phyloP scores from a whole-genome alignment of 2,888 invertebrate genomes.

The Tiliacea citrago region DNA sequence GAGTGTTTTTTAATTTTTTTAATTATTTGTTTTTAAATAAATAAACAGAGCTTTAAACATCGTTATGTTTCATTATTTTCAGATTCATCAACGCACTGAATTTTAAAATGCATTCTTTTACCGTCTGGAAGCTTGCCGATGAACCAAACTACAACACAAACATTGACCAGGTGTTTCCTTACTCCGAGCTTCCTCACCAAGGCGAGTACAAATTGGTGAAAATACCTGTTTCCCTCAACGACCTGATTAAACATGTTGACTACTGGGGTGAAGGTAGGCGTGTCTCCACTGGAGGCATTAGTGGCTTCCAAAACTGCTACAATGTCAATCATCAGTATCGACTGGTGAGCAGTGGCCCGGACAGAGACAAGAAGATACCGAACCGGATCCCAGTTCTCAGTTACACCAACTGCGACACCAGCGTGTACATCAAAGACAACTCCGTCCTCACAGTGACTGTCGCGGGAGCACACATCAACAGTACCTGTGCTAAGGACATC shows the following conservation, averaged over 20 bases:
- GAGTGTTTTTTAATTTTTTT: no score
- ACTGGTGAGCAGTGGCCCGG: conserved; percentile 70
- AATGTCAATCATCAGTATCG: conserved; percentile 71
- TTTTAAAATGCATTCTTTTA: conserved; percentile 27
- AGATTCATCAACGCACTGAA: not conserved
- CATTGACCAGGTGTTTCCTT: conserved; percentile 68
- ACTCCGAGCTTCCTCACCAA: conserved; percentile 72
- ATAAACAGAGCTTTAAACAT: not conserved
- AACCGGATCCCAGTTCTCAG: conserved; percentile 71
- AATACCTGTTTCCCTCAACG: conserved; percentile 59
- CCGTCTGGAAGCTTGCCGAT: conserved; percentile 41
- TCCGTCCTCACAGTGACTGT: conserved; percentile 70
- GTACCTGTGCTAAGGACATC: conserved; percentile 69
- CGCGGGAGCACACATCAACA: conserved; percentile 68
- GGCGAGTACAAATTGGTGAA: conserved; percentile 70
- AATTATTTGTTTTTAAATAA: no score
- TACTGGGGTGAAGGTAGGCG: conserved; percentile 77
- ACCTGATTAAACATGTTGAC: conserved; percentile 69
- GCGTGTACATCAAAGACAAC: conserved; percentile 69
- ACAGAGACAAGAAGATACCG: conserved; percentile 70
- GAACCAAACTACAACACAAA: conserved; percentile 69
- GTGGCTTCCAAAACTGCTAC: conserved; percentile 24
- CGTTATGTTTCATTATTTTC: not conserved
- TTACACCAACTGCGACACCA: conserved; percentile 69
- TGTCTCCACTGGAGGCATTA: conserved; percentile 28